These are phyloP conservation scores for Ranitomeya variabilis DNA, from an alignment of 2,113 vertebrate species.

Conservation along the genomic window DNA sequence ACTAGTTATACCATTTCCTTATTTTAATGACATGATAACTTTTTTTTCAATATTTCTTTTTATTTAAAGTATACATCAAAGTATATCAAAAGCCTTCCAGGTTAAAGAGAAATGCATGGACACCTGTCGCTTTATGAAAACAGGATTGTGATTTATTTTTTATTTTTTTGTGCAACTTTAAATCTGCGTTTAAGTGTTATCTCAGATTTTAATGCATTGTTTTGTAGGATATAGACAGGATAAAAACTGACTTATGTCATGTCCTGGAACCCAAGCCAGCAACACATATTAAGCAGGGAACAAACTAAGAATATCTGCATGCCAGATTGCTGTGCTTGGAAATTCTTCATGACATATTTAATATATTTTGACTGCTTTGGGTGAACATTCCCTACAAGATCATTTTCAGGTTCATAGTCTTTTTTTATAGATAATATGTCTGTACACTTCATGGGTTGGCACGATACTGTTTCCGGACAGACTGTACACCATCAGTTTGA, in stretches of 20 bases:
- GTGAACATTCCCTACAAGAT: background rate
- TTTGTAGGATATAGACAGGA: background rate
- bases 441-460: background rate
- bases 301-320: slow-evolving; percentile 5
- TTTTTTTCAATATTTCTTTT: background rate
- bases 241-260: background rate
- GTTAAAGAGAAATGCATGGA: background rate
- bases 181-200: background rate
- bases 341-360: slow-evolving; percentile 18
- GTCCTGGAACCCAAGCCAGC: slow-evolving; percentile 14
- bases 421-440: background rate
- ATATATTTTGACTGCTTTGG: background rate
- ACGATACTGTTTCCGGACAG: no score
- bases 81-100: background rate
- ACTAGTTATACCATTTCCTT: background rate
- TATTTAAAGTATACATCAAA: background rate
- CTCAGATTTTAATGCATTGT: background rate
- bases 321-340: background rate
- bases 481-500: no score
- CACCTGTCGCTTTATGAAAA: background rate
- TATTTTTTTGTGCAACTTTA: background rate
- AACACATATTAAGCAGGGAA: slow-evolving; percentile 5
- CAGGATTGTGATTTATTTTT: background rate
- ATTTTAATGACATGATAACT: background rate
- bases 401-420: background rate